A percentile compares a stretch with the other conserved stretches of the same genome.
Conservation (phyloP, 2,797 vertebrate species). For the Graptemys geographica region DNA sequence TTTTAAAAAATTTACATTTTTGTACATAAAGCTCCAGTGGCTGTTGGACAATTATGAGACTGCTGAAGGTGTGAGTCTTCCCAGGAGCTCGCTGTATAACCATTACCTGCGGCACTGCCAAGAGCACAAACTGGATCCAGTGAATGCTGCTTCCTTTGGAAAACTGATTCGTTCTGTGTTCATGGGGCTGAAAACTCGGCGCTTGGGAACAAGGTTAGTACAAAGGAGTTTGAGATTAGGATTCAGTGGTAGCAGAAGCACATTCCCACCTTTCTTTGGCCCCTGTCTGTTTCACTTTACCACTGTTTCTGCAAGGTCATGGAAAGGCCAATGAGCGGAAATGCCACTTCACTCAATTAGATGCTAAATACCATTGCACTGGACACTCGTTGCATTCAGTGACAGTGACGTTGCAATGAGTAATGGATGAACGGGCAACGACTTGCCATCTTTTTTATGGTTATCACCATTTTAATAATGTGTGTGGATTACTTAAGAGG, state of each 20-base stretch:
- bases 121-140: slow-evolving; percentile 97
- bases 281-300: neutral
- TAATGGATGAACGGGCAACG: neutral
- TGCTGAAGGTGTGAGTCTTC: slow-evolving; percentile 94
- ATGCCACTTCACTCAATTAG: neutral
- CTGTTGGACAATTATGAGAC: slow-evolving; percentile 98
- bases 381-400: neutral
- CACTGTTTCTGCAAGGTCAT: neutral
- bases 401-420: neutral
- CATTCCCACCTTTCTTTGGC: neutral
- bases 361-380: neutral
- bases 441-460: neutral
- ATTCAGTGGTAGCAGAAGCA: neutral
- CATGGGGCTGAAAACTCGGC: slow-evolving; percentile 95
- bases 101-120: slow-evolving; percentile 98
- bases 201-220: slow-evolving; percentile 93
- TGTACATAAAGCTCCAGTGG: slow-evolving; percentile 91
- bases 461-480: neutral
- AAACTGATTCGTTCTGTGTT: slow-evolving; percentile 98
- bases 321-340: neutral
- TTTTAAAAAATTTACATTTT: neutral
- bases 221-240: rapidly evolving
- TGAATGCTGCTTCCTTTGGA: slow-evolving; percentile 97
- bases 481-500: neutral
- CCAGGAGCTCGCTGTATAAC: slow-evolving; percentile 95